Evolutionary conservation across 2,888 invertebrate genomes (phyloP).

Genomic region (Kryphioiulus occultus): DNA sequence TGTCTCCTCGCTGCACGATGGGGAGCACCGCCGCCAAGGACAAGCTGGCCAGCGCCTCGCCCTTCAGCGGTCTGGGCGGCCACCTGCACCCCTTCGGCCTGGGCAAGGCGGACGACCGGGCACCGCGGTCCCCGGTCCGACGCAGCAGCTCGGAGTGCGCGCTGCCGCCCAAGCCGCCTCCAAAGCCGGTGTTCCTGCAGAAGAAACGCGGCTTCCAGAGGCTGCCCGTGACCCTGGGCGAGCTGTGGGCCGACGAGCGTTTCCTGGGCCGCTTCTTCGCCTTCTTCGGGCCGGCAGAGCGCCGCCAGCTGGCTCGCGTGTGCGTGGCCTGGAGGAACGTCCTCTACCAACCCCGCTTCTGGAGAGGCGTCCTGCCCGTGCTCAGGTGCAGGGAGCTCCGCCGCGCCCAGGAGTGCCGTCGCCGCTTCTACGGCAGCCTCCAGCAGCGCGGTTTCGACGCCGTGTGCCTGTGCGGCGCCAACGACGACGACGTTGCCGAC

Average conservation of each 20-base stretch:
- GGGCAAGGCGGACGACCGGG: not conserved
- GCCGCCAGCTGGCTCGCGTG: slow-evolving; percentile 79
- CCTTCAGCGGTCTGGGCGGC: slow-evolving; percentile 12
- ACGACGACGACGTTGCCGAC: slow-evolving; percentile 88
- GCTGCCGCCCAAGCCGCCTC: slow-evolving; percentile 48
- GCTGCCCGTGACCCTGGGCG: slow-evolving; percentile 63
- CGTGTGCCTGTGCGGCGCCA: slow-evolving; percentile 81
- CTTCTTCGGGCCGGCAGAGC: slow-evolving; percentile 80
- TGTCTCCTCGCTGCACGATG: slow-evolving; percentile 33
- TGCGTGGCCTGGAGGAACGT: slow-evolving; percentile 89
- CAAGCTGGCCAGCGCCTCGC: slow-evolving; percentile 11
- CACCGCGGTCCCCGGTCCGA: not conserved
- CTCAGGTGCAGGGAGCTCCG: slow-evolving; percentile 85
- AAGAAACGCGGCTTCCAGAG: not conserved
- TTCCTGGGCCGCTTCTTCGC: slow-evolving; percentile 85
- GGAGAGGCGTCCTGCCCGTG: slow-evolving; percentile 85
- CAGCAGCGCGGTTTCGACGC: slow-evolving; percentile 86
- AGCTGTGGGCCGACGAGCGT: slow-evolving; percentile 81
- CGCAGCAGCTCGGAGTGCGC: not conserved
- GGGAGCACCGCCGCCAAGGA: slow-evolving; percentile 44
- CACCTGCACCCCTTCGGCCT: not conserved
- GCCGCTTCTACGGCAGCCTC: slow-evolving; percentile 65
- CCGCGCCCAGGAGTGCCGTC: slow-evolving; percentile 53
- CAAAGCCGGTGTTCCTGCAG: slow-evolving; percentile 33
- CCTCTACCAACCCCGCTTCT: slow-evolving; percentile 86